phyloP scores from a whole-genome alignment of 2,888 invertebrate genomes.

The Drosophila paramelanica region DNA sequence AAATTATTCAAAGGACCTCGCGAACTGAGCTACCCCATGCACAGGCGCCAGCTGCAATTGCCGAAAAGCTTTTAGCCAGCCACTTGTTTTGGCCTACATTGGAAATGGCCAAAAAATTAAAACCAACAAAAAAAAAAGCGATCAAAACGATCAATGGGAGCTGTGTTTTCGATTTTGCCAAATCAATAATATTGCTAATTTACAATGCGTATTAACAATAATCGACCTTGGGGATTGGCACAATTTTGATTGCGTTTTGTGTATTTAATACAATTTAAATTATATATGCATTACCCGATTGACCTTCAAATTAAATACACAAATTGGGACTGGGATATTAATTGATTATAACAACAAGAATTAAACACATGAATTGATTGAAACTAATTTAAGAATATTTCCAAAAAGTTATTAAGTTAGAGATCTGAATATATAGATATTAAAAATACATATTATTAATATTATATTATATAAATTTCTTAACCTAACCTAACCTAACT shows the following conservation, averaged over 20 bases:
- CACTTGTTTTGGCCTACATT: slow-evolving; percentile 31
- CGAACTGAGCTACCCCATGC: slow-evolving; percentile 4
- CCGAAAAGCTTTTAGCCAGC: slow-evolving; percentile 12
- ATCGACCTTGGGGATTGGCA: slow-evolving; percentile 34
- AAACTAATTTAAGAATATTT: too few species aligned
- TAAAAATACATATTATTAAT: too few species aligned
- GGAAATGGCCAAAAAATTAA: background rate
- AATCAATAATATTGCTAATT: slow-evolving; percentile 40
- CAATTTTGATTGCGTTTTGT: slow-evolving; percentile 13
- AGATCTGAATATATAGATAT: too few species aligned
- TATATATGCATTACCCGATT: background rate
- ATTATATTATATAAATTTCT: too few species aligned
- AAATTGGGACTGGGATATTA: too few species aligned
- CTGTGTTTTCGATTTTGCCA: slow-evolving; percentile 20
- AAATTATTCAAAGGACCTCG: background rate
- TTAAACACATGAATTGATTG: too few species aligned
- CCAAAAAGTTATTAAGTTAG: too few species aligned
- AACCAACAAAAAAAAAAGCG: background rate
- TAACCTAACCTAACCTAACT: too few species aligned
- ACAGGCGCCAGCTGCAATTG: background rate
- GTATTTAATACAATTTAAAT: slow-evolving; percentile 22
- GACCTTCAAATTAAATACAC: background rate
- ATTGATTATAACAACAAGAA: too few species aligned
- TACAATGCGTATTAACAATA: slow-evolving; percentile 22
- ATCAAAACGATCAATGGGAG: slow-evolving; percentile 15